Percentiles rank a stretch among this genome's conserved stretches.
These are phyloP conservation scores for Dendrophyllia cribrosa DNA, from an alignment of 64 coral and sea anemone genomes.

Conservation along the genomic window DNA sequence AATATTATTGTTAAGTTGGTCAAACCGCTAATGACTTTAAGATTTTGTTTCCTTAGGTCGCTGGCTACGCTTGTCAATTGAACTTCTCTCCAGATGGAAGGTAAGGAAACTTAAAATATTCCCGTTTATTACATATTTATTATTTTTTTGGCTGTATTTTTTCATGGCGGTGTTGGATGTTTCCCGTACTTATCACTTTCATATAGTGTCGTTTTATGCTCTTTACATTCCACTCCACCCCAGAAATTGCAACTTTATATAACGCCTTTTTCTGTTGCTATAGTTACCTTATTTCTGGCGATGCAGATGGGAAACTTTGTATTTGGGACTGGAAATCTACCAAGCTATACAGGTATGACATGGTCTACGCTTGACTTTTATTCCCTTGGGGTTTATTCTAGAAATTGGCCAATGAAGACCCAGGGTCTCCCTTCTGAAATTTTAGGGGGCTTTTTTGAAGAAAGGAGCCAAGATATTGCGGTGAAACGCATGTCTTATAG, in stretches of 20 bases:
- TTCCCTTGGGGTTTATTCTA: not conserved
- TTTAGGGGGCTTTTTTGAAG: no score
- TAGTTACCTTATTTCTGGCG: conserved; percentile 98
- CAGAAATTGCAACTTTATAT: not conserved
- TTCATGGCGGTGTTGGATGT: not conserved
- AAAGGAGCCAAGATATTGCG: no score
- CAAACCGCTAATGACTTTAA: not conserved
- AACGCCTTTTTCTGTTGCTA: not conserved
- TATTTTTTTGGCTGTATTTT: not conserved
- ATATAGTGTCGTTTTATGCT: no score
- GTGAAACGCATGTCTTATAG: no score
- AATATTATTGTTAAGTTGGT: no score
- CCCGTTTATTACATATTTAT: not conserved
- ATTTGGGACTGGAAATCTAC: conserved; percentile 99
- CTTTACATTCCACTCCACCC: no score
- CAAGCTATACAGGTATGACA: conserved; percentile 92
- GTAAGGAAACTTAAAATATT: conserved; percentile 31
- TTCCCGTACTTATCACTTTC: no score
- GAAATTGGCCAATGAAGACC: no score
- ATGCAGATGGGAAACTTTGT: conserved; percentile 96
- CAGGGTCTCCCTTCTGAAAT: no score
- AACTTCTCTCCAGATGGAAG: conserved; percentile 96
- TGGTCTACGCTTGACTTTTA: no score
- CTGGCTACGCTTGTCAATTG: conserved; percentile 94
- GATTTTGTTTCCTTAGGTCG: conserved; percentile 52